These are phyloP conservation scores for Papilio polytes DNA, from an alignment of 1,140 invertebrate species.

Conservation along the genomic window DNA sequence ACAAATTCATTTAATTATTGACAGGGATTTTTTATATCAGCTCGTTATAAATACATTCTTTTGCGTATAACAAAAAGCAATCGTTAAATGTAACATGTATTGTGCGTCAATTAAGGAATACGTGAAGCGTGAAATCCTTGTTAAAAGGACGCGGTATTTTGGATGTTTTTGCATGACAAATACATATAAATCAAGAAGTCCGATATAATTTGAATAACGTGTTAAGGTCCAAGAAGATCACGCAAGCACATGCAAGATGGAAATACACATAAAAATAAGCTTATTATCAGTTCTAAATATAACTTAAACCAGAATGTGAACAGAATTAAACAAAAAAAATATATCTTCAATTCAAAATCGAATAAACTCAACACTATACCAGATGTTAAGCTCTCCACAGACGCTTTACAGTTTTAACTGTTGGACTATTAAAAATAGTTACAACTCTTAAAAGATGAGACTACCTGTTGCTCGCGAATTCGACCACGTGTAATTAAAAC, in stretches of 20 bases:
- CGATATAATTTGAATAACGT: neutral
- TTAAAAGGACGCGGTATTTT: neutral
- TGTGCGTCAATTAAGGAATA: neutral
- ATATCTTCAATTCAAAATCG: too few relatives aligned
- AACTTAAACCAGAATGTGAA: neutral
- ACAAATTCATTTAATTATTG: neutral
- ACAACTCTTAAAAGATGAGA: too few relatives aligned
- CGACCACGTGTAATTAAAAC: too few relatives aligned
- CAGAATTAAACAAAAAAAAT: too few relatives aligned
- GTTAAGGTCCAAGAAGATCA: neutral
- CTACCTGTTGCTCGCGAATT: too few relatives aligned
- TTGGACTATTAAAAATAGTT: too few relatives aligned
- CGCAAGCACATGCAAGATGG: neutral
- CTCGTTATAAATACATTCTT: conserved; percentile 8
- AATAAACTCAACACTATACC: too few relatives aligned
- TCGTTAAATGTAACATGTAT: neutral
- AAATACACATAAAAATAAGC: neutral
- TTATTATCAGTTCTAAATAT: neutral
- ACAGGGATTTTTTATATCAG: neutral
- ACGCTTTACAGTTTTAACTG: too few relatives aligned
- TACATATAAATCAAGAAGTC: neutral
- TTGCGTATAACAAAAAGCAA: neutral
- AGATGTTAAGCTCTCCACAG: too few relatives aligned
- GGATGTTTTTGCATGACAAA: conserved; percentile 13
- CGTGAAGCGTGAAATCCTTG: neutral